Base-by-base conservation (phyloP, 2,113 vertebrate genomes). In the Ameiurus melas region DNA sequence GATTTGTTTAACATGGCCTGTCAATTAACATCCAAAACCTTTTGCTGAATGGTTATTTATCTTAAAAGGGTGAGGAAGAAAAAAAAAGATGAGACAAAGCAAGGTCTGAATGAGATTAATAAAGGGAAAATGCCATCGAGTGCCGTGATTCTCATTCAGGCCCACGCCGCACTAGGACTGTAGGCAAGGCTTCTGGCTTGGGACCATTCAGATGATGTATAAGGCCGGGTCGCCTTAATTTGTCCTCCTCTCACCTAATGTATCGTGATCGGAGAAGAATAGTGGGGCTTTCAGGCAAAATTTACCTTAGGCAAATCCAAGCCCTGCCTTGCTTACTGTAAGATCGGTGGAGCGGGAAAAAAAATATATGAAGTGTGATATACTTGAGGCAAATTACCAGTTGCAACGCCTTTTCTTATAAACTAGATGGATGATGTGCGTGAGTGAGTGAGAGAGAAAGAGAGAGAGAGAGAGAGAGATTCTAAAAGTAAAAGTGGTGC, bases 1-100 rank as follows among this genome's bases (percentile, higher is more conserved):
- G 93, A 96, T 96, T 96, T 95, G 94, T 95, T 95, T 95, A 96
- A 94, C 89, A 92, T 93, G 91, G 93, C 94, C 93, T 95, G 95
- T 96, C 95, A 96, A 96, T 96, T 96, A 95, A 90, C 92, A 94
- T 91, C 93, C 91, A 93, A 94, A 96, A 94, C 95, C 93, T 90
- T 91, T 90, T 91, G 90, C 94, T 94, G 94, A 95, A 94, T 92
- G 94, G 93, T 93, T 87, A 92, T 92, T 92, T 91, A 90, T 94
- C 93, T 93, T 85, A 81, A 68, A 89, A 86, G 86, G 53, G 82
- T 79, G 85, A 71, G 83, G 79, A 62, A 71, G 84, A 57, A 84
- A 53, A 90, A 57, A 90, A 91, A 90, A 89, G 85, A 88, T 84
- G 70, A 92, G 94, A 94, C 94, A 94, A 94, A 93, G 93, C 87